Evolutionary conservation across 2,888 invertebrate species (phyloP), one percentile per base, ranked within the genome.

Genomic region (Lasioglossum morio): DNA sequence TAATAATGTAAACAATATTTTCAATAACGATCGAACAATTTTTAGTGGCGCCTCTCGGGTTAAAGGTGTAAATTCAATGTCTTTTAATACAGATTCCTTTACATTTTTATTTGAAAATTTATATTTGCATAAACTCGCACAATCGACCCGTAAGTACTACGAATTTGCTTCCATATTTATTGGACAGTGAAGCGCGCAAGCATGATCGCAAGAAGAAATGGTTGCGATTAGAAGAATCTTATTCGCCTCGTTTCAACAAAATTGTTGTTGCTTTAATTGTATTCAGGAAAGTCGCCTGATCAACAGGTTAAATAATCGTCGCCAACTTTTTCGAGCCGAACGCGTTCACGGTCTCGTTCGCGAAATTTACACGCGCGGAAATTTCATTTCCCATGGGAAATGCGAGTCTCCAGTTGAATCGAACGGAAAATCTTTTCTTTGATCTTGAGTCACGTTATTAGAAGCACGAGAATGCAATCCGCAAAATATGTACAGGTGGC

Each of bases 221-320:
- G 23, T 53, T 8, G 53, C 23, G 53, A 53, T 53, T 2, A 53
- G 7, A 19, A 53, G 48, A 48, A 48, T 48, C 48, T 19, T 48
- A 48, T 48, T 48, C 48, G 2, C 48, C 48, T 48, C 48, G 7
- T 19, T 7, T 23, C 48, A 19, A 48, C 53, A 53, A n/a, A 53
- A 53, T 53, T 23, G 8, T 53, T n/a, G 23, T n/a, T 10, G 10
- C 53, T 53, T n/a, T n/a, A 3, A n/a, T 53, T n/a, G 23, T 3
- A n/a, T 53, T 4, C n/a, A 1, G 10, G 30, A 30, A 60, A 60
- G 5, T 63, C 63, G 60, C 16, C 27, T 4, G 63, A 30, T 63
- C 63, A 63, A 30, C 63, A 30, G 7, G 12, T 57, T 75, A 85
- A 84, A 80, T 74, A 72, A 78, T 75, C 46, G 34, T 70, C 40